Evolutionary conservation across 2,797 vertebrate genomes (phyloP).

Genomic region (Dryobates pubescens): DNA sequence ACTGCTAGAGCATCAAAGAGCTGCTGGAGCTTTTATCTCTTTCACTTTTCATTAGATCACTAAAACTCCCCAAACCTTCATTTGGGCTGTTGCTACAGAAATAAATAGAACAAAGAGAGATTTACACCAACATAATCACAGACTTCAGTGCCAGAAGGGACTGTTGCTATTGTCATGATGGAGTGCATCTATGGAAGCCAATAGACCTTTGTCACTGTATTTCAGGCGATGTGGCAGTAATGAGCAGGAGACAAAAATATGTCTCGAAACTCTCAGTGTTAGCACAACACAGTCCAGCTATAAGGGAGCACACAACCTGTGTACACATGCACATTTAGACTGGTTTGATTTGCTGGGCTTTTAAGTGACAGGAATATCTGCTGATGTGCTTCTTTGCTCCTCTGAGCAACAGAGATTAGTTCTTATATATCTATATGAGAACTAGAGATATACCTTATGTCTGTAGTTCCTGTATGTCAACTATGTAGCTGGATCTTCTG

Average conservation of each 20-base stretch:
- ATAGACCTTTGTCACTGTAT: conserved; percentile 7
- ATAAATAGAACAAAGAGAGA: conserved; percentile 19
- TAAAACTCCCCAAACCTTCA: conserved; percentile 19
- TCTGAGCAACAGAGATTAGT: not conserved
- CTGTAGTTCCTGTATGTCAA: not conserved
- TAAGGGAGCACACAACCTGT: not conserved
- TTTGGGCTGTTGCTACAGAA: conserved; percentile 13
- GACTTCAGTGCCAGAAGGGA: not conserved
- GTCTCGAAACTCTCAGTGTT: not conserved
- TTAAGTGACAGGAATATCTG: not conserved
- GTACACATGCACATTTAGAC: not conserved
- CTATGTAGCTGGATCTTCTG: not conserved
- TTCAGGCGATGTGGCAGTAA: not conserved
- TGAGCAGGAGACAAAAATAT: not conserved
- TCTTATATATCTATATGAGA: not conserved
- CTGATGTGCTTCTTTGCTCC: not conserved
- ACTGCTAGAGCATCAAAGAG: not conserved
- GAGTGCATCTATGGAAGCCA: not conserved
- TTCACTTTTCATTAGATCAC: conserved; percentile 1
- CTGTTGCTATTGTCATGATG: conserved; percentile 10
- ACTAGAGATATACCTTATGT: too few species aligned
- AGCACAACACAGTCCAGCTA: not conserved
- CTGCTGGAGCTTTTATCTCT: not conserved
- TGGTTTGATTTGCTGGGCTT: not conserved
- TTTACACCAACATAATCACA: conserved; percentile 7